Conservation (phyloP, 2,888 invertebrate genomes). For the Branchipolynoe longqiensis region DNA sequence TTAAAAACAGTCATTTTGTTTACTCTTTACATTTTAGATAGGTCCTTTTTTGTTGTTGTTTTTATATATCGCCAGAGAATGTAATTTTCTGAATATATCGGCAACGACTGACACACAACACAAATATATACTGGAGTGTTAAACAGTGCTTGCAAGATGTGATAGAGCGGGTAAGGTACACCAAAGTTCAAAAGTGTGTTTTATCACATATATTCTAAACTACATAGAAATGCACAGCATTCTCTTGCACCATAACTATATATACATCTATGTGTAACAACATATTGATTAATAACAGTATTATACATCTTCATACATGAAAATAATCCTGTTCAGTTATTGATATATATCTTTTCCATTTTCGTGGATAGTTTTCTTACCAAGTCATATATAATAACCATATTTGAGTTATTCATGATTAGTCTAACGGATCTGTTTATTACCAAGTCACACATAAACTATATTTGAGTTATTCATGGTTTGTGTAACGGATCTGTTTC, state of each 20-base stretch:
- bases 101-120: constrained; percentile 23
- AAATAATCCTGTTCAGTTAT: constrained; percentile 11
- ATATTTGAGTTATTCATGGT: too few relatives aligned
- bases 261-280: constrained; percentile 43
- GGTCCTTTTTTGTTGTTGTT: too few relatives aligned
- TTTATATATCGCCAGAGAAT: too few relatives aligned
- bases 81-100: not conserved
- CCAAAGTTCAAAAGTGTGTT: not conserved
- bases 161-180: constrained; percentile 14
- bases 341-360: too few relatives aligned
- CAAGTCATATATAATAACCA: too few relatives aligned
- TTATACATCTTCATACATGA: constrained; percentile 45
- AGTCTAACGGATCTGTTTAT: too few relatives aligned
- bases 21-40: too few relatives aligned
- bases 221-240: constrained; percentile 56
- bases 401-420: too few relatives aligned
- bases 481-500: too few relatives aligned
- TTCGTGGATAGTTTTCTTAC: too few relatives aligned
- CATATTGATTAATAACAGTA: constrained; percentile 20
- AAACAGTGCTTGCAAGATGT: constrained; percentile 35
- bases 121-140: constrained; percentile 31
- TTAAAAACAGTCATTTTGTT: too few relatives aligned
- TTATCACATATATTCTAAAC: constrained; percentile 11
- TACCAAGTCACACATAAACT: too few relatives aligned
- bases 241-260: constrained; percentile 50